These are phyloP conservation scores for Micronycteris hirsuta DNA, from an alignment of 2,113 vertebrate genomes.

Conservation along the genomic window DNA sequence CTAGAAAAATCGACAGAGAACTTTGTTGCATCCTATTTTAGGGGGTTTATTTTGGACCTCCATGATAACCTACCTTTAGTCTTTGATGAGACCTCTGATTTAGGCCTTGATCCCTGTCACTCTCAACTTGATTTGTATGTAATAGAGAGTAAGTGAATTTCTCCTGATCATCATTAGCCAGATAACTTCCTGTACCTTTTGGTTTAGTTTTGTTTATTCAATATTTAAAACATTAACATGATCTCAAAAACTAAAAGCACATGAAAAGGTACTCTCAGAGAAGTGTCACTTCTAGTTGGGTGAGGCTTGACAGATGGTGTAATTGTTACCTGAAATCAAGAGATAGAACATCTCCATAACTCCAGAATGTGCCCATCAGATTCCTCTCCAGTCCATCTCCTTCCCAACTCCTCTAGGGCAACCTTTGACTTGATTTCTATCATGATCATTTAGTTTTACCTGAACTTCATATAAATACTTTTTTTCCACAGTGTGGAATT, in stretches of 20 bases:
- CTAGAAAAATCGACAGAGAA: not conserved
- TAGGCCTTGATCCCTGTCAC: fast-evolving
- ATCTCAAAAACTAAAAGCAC: not conserved
- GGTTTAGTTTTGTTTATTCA: not conserved
- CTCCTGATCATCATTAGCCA: not conserved
- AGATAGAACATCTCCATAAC: not conserved
- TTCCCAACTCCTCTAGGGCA: not conserved
- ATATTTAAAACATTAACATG: not conserved
- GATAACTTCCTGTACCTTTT: not conserved
- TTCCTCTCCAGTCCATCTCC: not conserved
- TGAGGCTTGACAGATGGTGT: not conserved
- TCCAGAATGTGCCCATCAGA: not conserved
- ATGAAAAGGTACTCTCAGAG: not conserved
- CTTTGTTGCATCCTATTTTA: not conserved
- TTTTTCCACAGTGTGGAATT: not conserved
- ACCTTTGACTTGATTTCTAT: not conserved
- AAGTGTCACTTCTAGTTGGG: not conserved
- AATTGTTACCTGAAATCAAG: not conserved
- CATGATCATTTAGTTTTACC: not conserved
- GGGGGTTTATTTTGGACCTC: not conserved
- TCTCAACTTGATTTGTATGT: not conserved
- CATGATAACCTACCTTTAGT: not conserved
- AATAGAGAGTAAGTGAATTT: not conserved
- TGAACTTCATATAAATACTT: not conserved
- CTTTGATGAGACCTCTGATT: not conserved